A percentile compares a stretch with the other conserved stretches of the same genome.
Evolutionary conservation across 2,888 invertebrate species (phyloP).

Genomic region (Diabrotica balteata): DNA sequence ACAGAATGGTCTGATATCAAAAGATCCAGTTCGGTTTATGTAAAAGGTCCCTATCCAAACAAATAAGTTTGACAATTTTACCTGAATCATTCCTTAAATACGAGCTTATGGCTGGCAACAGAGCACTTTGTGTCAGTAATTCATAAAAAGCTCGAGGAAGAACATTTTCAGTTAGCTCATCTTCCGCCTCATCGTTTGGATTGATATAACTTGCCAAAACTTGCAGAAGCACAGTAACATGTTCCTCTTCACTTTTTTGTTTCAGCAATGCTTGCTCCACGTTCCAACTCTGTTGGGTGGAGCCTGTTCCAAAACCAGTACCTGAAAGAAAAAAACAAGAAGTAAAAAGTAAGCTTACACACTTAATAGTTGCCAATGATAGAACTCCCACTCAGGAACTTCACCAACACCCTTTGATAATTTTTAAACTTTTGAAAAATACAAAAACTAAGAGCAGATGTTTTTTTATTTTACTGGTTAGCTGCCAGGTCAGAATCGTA

Average conservation of each 20-base stretch:
- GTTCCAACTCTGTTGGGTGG: constrained; percentile 95
- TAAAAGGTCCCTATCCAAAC: no score
- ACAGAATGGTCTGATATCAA: no score
- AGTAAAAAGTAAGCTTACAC: no score
- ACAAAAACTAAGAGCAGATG: no score
- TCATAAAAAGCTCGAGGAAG: constrained; percentile 78
- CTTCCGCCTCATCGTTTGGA: constrained; percentile 67
- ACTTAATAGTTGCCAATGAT: no score
- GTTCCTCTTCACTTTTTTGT: constrained; percentile 91
- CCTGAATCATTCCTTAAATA: constrained; percentile 92
- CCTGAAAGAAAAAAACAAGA: constrained; percentile 43
- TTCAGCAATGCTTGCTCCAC: constrained; percentile 91
- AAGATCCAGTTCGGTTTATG: no score
- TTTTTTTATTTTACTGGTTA: no score
- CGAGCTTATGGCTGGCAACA: constrained; percentile 87
- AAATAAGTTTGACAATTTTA: constrained; percentile 45
- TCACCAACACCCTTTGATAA: no score
- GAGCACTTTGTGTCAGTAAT: constrained; percentile 80
- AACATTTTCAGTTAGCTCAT: constrained; percentile 57
- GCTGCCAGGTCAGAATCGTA: no score
- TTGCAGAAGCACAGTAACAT: constrained; percentile 77
- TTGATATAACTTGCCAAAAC: constrained; percentile 90
- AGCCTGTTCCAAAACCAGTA: constrained; percentile 95
- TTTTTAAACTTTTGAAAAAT: no score
- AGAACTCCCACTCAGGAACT: no score